These are phyloP conservation scores for Notodonta ziczac DNA, from an alignment of 2,888 invertebrate genomes.

Conservation along the genomic window DNA sequence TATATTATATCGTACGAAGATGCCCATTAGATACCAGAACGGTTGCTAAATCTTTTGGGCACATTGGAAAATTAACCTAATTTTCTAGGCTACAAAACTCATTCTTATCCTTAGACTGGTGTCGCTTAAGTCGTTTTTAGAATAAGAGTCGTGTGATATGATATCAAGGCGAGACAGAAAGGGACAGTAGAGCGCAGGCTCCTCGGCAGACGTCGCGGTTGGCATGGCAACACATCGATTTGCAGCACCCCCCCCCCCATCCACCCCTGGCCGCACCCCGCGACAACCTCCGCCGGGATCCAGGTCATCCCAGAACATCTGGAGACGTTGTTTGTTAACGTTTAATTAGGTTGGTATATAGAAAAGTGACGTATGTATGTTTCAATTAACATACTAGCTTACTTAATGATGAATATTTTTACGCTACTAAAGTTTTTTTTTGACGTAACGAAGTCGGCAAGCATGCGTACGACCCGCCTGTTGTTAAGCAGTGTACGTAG, in stretches of 20 bases:
- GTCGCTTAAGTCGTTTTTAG: slow-evolving; percentile 43
- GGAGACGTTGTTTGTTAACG: slow-evolving; percentile 48
- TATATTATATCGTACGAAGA: slow-evolving; percentile 77
- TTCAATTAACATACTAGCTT: neutral
- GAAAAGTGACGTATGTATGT: neutral
- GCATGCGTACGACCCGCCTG: no score
- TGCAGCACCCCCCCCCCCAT: slow-evolving; percentile 54
- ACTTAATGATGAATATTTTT: no score
- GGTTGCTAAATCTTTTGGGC: slow-evolving; percentile 18
- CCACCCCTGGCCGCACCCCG: slow-evolving; percentile 37
- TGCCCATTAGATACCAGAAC: slow-evolving; percentile 42
- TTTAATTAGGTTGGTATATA: slow-evolving; percentile 31
- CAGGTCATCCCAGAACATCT: slow-evolving; percentile 76
- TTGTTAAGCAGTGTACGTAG: no score
- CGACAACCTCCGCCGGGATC: slow-evolving; percentile 72
- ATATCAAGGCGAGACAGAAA: slow-evolving; percentile 84
- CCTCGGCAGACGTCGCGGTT: slow-evolving; percentile 84
- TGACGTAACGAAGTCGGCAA: no score
- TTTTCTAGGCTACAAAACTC: fast-evolving
- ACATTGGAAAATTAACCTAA: slow-evolving; percentile 37
- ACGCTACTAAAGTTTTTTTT: no score
- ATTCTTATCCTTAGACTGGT: slow-evolving; percentile 1
- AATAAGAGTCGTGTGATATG: slow-evolving; percentile 70
- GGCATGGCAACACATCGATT: slow-evolving; percentile 82
- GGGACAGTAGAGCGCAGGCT: slow-evolving; percentile 83